Conservation (phyloP, 2,113 vertebrate genomes). For the Aythya baeri region DNA sequence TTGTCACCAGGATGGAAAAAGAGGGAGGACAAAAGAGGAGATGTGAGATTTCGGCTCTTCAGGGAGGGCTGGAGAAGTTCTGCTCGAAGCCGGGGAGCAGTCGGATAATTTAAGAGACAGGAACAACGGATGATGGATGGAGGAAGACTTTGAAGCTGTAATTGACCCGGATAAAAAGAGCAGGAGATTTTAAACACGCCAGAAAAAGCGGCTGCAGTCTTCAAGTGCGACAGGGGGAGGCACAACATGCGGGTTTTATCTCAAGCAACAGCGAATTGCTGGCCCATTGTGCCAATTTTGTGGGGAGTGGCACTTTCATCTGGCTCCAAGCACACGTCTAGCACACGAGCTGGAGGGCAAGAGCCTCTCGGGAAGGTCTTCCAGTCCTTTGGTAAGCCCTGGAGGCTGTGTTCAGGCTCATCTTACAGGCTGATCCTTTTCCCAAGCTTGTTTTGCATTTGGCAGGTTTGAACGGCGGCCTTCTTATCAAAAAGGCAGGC, state of each 20-base stretch:
- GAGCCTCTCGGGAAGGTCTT: neutral
- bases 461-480: neutral
- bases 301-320: conserved; percentile 36
- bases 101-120: conserved; percentile 13
- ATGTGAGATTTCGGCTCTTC: neutral
- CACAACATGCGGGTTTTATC: conserved; percentile 52
- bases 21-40: neutral
- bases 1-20: neutral
- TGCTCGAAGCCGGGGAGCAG: neutral
- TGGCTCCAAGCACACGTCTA: neutral
- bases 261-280: conserved; percentile 44
- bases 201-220: conserved; percentile 25
- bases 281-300: conserved; percentile 53
- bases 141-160: conserved; percentile 41
- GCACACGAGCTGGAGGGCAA: neutral
- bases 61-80: neutral
- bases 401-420: neutral
- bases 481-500: neutral
- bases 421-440: neutral
- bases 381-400: neutral
- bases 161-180: conserved; percentile 24
- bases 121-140: neutral
- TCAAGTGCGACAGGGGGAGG: conserved; percentile 1
- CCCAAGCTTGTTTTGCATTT: neutral
- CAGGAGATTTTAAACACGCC: conserved; percentile 19